Conservation (phyloP, 2,888 invertebrate species). For the Opisthograptis luteolata region DNA sequence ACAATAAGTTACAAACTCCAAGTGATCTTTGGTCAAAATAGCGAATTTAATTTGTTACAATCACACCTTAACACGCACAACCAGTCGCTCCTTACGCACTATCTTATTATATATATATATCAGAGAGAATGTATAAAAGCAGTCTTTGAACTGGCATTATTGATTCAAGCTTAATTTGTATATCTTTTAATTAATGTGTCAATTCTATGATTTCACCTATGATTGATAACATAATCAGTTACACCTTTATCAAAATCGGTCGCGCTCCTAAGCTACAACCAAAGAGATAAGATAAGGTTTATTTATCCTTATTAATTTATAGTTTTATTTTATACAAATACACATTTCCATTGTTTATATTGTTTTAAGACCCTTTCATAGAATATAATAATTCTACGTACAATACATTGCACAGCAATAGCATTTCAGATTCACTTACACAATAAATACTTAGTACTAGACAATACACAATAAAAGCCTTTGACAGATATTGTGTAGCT, state of each 20-base stretch:
- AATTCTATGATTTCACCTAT: background rate
- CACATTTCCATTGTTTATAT: too few relatives aligned
- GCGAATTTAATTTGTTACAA: conserved; percentile 33
- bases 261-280: too few relatives aligned
- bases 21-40: conserved; percentile 70
- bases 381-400: background rate
- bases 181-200: background rate
- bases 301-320: too few relatives aligned
- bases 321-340: too few relatives aligned
- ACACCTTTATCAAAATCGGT: background rate
- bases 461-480: background rate
- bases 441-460: conserved; percentile 44
- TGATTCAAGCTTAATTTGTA: conserved; percentile 21
- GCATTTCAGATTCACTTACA: conserved; percentile 6
- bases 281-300: too few relatives aligned
- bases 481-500: too few relatives aligned
- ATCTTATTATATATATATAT: conserved; percentile 21
- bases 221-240: background rate
- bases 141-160: conserved; percentile 37
- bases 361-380: conserved; percentile 1
- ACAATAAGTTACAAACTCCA: conserved; percentile 54
- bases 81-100: conserved; percentile 29
- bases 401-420: conserved; percentile 12
- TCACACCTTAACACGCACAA: conserved; percentile 38
- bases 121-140: conserved; percentile 25